Base-by-base conservation (phyloP, 53 echinoderm and acorn worm species). In the Hippasteria phrygiana region DNA sequence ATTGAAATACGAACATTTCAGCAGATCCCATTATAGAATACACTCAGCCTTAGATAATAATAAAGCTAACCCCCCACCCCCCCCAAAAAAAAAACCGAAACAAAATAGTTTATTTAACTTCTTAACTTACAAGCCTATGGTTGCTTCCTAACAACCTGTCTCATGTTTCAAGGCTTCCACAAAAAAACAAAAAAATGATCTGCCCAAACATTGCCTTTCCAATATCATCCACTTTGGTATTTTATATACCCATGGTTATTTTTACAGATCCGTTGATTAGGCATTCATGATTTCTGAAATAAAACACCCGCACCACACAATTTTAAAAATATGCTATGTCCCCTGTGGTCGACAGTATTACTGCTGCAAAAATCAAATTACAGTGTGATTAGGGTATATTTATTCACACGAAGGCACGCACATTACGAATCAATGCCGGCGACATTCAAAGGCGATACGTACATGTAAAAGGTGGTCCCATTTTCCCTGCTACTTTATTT, bases 311-410 rank as follows among this genome's bases (percentile, higher is more conserved):
- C 27, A 43, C 4, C 18, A 34, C 43, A 73, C 69, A 73, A 43
- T 73, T 43, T 73, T 73, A 20, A 3, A 42, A 16, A 4, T 67
- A 5, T 59, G 3, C 34, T 33, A 53, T 43, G 85, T 85, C 85
- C 85, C 85, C 85, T 47, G 70, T 70, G 85, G 85, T 43, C 50
- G 70, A 11, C 71, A 69, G 47, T 85, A 85, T 85, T 71, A 70
- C 70, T 46, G 24, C 40, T 8, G 75, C 39, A 14, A 70, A 67
- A 85, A 85, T 85, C 85, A 85, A 85, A 85, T 85, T 85, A 85
- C 85, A 20, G 34, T 18, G 14, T 35, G 34, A 14, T 67, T 14
- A 35, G 27, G 37, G 69, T 36, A 67, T 67, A 35, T 67, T 67
- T 35, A 17, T 0, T 67, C 12, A 10, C 9, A 35, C 22, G 18